Base-by-base conservation (phyloP, 2,113 vertebrate species). In the Melanotaenia duboulayi region DNA sequence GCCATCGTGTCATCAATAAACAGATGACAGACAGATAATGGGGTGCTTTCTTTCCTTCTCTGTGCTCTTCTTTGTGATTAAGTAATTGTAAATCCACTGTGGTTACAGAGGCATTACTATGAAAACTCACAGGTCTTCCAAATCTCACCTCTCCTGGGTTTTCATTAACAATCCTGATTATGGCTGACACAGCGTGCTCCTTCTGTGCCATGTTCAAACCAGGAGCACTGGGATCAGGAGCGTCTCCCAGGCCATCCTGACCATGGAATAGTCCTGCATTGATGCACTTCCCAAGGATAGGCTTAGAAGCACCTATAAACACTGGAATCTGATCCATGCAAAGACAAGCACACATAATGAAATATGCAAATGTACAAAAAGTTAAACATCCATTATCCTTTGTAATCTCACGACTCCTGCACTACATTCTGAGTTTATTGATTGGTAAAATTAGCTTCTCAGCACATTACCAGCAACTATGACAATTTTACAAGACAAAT, bases 161-260 rank as follows among this genome's bases (percentile, higher is more conserved):
- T 64, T 93, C 84, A 13, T 83, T 92, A 56, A 87, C 24, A 9
- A 92, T 93, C 64, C 93, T 87, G 63, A 94, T 90, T 50, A 96
- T 92, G 60, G 94, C 93, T 2, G 83, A 63, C 14, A 92, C 92
- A 0, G 93, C 94, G 0, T 76, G 66, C 66, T 95, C 92, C 70
- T 87, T 49, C 79, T 95, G 92, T 50, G 92, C 13, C 44, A 89
- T 69, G 40, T 94, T 92, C 71, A 89, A 28, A 54, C 86, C 72
- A 0, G 94, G 94, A 37, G 92, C 91, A 0, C 89, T 16, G 1
- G 91, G 72, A 65, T 95, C 94, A 2, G 92, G 93, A 24, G 71
- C 84, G 9, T 95, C 94, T 24, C 94, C 93, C 25, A 95, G 79
- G 13, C 94, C 93, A 68, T 95, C 93, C 69, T 71, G 16, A 2